Evolutionary conservation across 2,888 invertebrate species (phyloP).

Genomic region (Perizoma affinitatum): DNA sequence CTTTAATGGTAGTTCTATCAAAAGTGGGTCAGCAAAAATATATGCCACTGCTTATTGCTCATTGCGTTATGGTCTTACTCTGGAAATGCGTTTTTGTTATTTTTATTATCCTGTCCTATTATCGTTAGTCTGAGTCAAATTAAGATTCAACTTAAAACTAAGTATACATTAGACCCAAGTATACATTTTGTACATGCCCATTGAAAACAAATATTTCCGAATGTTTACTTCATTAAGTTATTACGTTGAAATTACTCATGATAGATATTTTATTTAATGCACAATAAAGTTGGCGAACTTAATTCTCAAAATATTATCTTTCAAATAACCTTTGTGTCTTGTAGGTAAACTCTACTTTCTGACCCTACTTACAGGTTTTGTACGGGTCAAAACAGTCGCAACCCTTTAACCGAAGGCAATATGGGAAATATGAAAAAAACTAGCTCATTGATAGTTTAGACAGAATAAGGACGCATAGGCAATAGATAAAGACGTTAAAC

Average conservation of each 20-base stretch:
- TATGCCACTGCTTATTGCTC: slow-evolving; percentile 29
- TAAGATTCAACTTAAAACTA: neutral
- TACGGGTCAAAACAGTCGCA: too few species aligned
- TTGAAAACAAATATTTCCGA: too few species aligned
- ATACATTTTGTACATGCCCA: too few species aligned
- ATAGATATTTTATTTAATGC: too few species aligned
- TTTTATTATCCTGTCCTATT: neutral
- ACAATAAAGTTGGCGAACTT: too few species aligned
- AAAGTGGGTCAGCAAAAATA: slow-evolving; percentile 59
- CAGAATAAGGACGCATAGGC: slow-evolving; percentile 12
- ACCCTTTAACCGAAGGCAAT: neutral
- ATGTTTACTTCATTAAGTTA: too few species aligned
- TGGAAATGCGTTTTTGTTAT: slow-evolving; percentile 4
- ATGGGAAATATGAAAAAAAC: neutral
- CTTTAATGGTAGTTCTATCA: slow-evolving; percentile 48
- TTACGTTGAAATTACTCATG: too few species aligned
- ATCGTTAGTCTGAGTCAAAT: neutral
- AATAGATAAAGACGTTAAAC: slow-evolving; percentile 23
- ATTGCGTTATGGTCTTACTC: slow-evolving; percentile 31
- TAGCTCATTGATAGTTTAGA: neutral
- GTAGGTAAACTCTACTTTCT: neutral
- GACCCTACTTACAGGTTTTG: neutral
- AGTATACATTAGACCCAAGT: too few species aligned
- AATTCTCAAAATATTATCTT: too few species aligned
- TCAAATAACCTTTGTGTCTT: too few species aligned